Evolutionary conservation across 2,797 vertebrate genomes (phyloP).

Genomic region (Anguilla marmorata): DNA sequence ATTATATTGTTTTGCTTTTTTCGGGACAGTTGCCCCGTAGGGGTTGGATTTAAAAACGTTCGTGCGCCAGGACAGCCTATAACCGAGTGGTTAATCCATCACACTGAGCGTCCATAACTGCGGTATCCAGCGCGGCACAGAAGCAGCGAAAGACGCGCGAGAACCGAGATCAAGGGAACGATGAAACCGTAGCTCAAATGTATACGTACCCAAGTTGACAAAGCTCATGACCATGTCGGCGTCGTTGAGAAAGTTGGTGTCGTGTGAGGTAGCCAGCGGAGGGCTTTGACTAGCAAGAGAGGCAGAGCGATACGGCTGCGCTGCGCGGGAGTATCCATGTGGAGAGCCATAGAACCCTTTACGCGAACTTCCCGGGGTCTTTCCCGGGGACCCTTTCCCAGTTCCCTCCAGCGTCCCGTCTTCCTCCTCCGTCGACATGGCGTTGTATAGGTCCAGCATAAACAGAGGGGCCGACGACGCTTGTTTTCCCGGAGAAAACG

Average conservation of each 20-base stretch:
- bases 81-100: not conserved
- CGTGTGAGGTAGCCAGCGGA: conserved; percentile 84
- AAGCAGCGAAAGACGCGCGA: not conserved
- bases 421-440: conserved; percentile 93
- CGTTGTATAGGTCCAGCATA: conserved; percentile 99
- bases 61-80: not conserved
- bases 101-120: not conserved
- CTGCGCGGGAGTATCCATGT: conserved; percentile 83
- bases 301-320: conserved; percentile 81
- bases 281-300: conserved; percentile 86
- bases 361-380: conserved; percentile 75
- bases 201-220: conserved; percentile 95
- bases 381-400: conserved; percentile 73
- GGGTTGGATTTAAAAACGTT: not conserved
- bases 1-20: not conserved
- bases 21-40: not conserved
- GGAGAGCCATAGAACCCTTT: conserved; percentile 80
- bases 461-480: conserved; percentile 96
- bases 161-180: not conserved
- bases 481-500: conserved; percentile 96
- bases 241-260: conserved; percentile 96
- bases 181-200: conserved; percentile 33
- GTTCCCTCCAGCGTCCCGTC: conserved; percentile 73
- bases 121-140: not conserved
- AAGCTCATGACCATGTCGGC: conserved; percentile 99